phyloP scores from a whole-genome alignment of 1,140 invertebrate species.

The Eurosta solidaginis region DNA sequence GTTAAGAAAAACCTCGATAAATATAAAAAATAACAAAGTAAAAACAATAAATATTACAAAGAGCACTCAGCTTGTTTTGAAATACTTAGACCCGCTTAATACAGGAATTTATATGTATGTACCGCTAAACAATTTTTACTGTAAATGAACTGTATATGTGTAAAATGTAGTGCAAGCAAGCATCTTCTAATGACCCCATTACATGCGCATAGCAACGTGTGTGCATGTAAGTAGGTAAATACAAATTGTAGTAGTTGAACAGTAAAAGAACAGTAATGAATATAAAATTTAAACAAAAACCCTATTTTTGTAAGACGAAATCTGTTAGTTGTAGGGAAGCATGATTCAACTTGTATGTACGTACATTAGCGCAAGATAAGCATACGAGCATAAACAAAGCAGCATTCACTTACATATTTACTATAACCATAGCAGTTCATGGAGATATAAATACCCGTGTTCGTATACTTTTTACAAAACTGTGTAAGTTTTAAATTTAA shows the following conservation, averaged over 20 bases:
- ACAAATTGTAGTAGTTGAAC: conserved; percentile 1
- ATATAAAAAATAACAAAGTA: neutral
- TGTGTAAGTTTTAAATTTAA: no score
- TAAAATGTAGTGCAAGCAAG: neutral
- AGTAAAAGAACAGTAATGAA: neutral
- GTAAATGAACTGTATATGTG: neutral
- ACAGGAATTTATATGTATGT: neutral
- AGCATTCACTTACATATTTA: neutral
- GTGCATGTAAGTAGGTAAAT: neutral
- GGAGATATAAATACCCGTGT: no score
- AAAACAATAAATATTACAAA: neutral
- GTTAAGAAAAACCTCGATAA: neutral
- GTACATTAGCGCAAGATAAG: conserved; percentile 25
- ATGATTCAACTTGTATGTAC: conserved; percentile 30
- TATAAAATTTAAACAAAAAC: neutral
- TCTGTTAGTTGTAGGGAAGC: conserved; percentile 4
- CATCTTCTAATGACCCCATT: neutral
- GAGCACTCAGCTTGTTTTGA: neutral
- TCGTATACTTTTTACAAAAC: no score
- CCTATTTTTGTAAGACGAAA: conserved; percentile 27
- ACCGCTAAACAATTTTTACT: neutral
- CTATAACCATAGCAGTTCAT: no score
- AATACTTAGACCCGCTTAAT: neutral
- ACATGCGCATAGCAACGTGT: neutral
- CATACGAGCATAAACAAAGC: neutral